Evolutionary conservation across 2,113 vertebrate species (phyloP), one percentile per base, ranked within the genome.

Genomic region (Nibea coibor): DNA sequence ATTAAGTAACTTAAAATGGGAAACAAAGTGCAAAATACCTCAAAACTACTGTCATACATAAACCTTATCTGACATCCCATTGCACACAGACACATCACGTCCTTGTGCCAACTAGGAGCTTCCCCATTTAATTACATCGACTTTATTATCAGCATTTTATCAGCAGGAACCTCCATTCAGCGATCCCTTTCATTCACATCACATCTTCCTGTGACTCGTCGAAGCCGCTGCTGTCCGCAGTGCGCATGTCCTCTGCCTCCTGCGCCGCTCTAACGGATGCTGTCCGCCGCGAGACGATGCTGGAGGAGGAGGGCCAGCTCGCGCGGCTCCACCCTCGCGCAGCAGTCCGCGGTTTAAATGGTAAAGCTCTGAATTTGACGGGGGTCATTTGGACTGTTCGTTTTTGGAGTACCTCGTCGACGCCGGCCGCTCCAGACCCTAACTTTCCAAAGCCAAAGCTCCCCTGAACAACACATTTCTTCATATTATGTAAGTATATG

Each of bases 321-420:
- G 15, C 22, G 58, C 80, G 12, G 77, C 92, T 81, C 94, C 94
- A 76, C 94, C 87, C 81, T 86, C 68, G 17, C 28, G 10, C 75
- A 24, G 17, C 72, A 43, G 59, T 80, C 78, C 86, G 71, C 71
- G 47, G 88, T 94, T 95, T 94, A 96, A 95, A 95, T 94, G 83
- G 64, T 90, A 82, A 76, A 78, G 16, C 54, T 82, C 79, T 16
- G 28, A 82, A 82, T 72, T 84, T 59, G 53, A 81, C 88, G 61
- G 80, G 91, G 88, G 84, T 92, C 93, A 93, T 94, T 95, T 93
- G 95, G 95, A 95, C 93, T 89, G 92, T 91, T 92, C 83, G 83
- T 86, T 93, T n/a, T 89, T 91, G 93, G 93, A 95, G 92, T 93
- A 93, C 89, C 89, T 93, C 83, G 65, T 91, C 88, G 74, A 66